Conservation (phyloP, 2,797 vertebrate genomes). For the Pseudopleuronectes americanus region DNA sequence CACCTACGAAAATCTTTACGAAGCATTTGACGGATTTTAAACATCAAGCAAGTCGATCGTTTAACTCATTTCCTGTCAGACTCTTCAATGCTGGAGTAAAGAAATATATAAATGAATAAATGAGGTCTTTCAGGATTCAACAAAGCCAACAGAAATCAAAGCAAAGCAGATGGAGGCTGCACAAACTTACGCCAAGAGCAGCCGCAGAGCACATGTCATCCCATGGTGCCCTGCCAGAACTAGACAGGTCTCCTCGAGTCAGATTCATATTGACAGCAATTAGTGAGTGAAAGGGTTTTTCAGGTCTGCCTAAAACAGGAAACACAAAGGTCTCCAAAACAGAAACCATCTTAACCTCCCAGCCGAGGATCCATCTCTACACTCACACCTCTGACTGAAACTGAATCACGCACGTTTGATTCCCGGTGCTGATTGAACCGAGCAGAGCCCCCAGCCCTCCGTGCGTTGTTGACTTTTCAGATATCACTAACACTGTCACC, state of each 20-base stretch:
- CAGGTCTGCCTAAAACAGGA: neutral
- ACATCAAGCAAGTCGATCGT: too few relatives aligned
- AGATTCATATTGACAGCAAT: neutral
- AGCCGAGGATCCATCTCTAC: too few relatives aligned
- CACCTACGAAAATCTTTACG: too few relatives aligned
- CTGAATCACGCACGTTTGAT: neutral
- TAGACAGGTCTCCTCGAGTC: neutral
- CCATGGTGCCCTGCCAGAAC: neutral
- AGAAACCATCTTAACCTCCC: too few relatives aligned
- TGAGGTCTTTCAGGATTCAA: neutral
- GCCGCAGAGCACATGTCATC: neutral
- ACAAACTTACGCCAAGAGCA: neutral
- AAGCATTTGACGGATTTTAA: too few relatives aligned
- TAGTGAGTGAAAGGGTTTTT: neutral
- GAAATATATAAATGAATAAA: neutral
- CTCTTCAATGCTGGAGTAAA: neutral
- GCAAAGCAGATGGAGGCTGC: slow-evolving; percentile 4
- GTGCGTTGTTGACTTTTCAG: neutral
- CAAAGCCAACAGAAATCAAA: neutral
- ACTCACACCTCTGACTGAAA: neutral
- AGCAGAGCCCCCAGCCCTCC: neutral
- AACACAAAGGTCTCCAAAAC: neutral
- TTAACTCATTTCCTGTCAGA: neutral
- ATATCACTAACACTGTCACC: slow-evolving; percentile 20
- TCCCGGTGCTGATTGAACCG: neutral